Evolutionary conservation across 2,113 vertebrate genomes (phyloP).

Genomic region (Muntiacus reevesi): DNA sequence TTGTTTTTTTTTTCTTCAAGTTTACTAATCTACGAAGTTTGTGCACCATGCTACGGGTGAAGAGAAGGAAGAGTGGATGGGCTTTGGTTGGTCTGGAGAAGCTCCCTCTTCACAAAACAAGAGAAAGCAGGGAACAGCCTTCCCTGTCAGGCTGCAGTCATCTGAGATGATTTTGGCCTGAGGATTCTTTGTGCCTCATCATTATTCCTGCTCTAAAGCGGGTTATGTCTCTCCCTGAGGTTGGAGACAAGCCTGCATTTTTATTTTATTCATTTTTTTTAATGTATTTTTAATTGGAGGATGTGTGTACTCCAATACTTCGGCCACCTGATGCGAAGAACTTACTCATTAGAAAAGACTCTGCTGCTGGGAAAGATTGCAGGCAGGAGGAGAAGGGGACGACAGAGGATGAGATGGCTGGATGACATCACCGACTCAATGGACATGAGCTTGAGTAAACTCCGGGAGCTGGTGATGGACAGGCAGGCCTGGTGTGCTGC

Average conservation of each 20-base stretch:
- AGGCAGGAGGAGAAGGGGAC: background rate
- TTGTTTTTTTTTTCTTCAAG: background rate
- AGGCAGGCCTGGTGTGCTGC: background rate
- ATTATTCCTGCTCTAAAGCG: background rate
- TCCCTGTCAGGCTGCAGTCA: background rate
- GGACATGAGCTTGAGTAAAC: background rate
- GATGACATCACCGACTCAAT: background rate
- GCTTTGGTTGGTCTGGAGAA: background rate
- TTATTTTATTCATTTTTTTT: background rate
- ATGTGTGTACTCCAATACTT: background rate
- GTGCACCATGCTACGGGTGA: rapidly evolving
- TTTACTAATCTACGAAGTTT: background rate
- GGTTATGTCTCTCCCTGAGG: rapidly evolving
- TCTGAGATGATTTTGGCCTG: background rate
- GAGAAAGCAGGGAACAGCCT: background rate
- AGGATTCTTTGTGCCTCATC: background rate
- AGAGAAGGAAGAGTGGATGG: rapidly evolving
- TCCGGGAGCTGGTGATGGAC: background rate
- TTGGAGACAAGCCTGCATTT: background rate
- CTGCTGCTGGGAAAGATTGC: background rate
- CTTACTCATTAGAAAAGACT: background rate
- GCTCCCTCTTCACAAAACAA: background rate
- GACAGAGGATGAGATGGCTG: background rate
- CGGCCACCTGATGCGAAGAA: background rate
- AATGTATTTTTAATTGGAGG: background rate